Evolutionary conservation across 2,888 invertebrate species (phyloP).

Genomic region (Ferrisia virgata): DNA sequence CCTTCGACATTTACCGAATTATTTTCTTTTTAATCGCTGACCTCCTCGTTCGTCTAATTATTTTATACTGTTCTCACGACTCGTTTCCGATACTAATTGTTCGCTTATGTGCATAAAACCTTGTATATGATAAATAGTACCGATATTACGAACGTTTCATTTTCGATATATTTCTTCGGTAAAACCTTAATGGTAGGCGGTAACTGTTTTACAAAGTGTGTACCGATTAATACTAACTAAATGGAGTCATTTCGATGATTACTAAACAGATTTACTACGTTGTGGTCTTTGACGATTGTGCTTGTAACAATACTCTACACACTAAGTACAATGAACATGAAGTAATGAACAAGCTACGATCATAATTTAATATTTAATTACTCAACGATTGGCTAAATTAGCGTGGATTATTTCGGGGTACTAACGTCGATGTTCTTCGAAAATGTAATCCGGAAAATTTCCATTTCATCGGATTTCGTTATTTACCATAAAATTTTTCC

Average conservation of each 20-base stretch:
- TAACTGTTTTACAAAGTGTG: not conserved
- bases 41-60: slow-evolving; percentile 42
- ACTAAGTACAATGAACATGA: too few species aligned
- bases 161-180: not conserved
- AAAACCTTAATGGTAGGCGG: not conserved
- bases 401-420: not conserved
- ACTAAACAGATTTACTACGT: not conserved
- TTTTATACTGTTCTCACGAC: slow-evolving; percentile 39
- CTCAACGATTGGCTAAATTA: not conserved
- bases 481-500: too few species aligned
- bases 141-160: slow-evolving; percentile 27
- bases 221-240: not conserved
- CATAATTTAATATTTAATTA: not conserved
- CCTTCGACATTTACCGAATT: slow-evolving; percentile 43
- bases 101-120: slow-evolving; percentile 1
- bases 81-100: slow-evolving; percentile 39
- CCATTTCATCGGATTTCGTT: too few species aligned
- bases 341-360: not conserved
- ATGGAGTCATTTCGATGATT: not conserved
- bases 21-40: slow-evolving; percentile 43
- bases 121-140: slow-evolving; percentile 24
- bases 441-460: not conserved
- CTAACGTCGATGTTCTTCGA: not conserved
- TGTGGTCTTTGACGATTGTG: not conserved
- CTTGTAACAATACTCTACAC: not conserved